Conservation (phyloP, 1,140 invertebrate genomes). For the Coptotermes formosanus region DNA sequence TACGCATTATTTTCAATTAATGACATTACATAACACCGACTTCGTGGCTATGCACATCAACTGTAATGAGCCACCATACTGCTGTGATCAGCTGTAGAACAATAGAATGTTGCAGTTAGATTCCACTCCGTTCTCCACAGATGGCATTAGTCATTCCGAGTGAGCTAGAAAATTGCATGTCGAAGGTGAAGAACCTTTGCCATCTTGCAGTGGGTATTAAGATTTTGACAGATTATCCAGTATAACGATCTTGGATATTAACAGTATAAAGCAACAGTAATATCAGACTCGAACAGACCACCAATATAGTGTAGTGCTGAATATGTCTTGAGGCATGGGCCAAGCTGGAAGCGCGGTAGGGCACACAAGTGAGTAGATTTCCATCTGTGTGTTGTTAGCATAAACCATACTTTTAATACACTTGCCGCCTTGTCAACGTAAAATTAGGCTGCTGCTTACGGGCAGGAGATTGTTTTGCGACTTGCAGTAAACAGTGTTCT, state of each 20-base stretch:
- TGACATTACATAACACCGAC: neutral
- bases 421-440: neutral
- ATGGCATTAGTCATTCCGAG: neutral
- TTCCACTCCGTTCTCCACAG: neutral
- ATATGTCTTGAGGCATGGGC: slow-evolving; percentile 26
- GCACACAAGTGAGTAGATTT: slow-evolving; percentile 25
- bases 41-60: neutral
- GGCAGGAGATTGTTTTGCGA: neutral
- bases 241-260: neutral
- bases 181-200: slow-evolving; percentile 2
- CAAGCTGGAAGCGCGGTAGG: slow-evolving; percentile 25
- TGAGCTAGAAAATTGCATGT: neutral
- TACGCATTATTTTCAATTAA: neutral
- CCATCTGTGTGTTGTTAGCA: neutral
- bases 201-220: neutral
- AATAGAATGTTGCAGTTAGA: neutral
- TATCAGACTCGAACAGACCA: neutral
- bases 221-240: neutral
- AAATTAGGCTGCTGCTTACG: neutral
- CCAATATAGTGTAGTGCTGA: neutral
- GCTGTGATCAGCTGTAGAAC: neutral
- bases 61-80: neutral
- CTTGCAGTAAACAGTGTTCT: neutral
- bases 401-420: neutral
- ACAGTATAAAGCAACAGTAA: neutral